These are phyloP conservation scores for Podabrus alpinus DNA, from an alignment of 2,888 invertebrate genomes.

Conservation along the genomic window DNA sequence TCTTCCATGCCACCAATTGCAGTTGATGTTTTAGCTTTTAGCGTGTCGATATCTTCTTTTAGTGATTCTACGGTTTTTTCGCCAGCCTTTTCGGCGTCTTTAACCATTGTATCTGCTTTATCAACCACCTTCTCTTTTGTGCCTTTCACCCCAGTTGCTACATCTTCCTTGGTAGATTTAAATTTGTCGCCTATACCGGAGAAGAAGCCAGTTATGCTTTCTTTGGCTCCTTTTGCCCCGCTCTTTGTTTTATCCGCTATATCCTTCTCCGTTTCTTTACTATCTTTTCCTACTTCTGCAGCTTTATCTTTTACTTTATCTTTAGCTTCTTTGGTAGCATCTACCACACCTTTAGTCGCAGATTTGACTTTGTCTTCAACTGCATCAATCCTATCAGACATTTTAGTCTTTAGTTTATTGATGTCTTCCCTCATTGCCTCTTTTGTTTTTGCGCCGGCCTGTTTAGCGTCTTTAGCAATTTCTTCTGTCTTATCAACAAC, in stretches of 20 bases:
- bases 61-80: constrained; percentile 17
- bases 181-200: background rate
- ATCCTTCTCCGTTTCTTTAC: background rate
- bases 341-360: constrained; percentile 11
- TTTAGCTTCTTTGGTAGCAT: constrained; percentile 19
- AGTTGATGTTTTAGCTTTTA: constrained; percentile 19
- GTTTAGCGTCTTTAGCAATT: background rate
- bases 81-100: background rate
- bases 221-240: background rate
- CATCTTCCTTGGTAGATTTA: background rate
- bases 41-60: constrained; percentile 14
- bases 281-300: constrained; percentile 5
- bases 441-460: background rate
- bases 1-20: constrained; percentile 25
- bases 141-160: constrained; percentile 10
- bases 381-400: background rate
- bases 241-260: background rate
- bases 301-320: constrained; percentile 8
- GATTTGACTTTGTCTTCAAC: background rate
- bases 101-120: background rate
- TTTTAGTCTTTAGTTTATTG: constrained; percentile 38
- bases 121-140: background rate
- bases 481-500: constrained; percentile 13
- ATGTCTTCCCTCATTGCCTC: constrained; percentile 12
- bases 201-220: background rate